These are phyloP conservation scores for Cosmopolites sordidus DNA, from an alignment of 2,888 invertebrate species.

Conservation along the genomic window DNA sequence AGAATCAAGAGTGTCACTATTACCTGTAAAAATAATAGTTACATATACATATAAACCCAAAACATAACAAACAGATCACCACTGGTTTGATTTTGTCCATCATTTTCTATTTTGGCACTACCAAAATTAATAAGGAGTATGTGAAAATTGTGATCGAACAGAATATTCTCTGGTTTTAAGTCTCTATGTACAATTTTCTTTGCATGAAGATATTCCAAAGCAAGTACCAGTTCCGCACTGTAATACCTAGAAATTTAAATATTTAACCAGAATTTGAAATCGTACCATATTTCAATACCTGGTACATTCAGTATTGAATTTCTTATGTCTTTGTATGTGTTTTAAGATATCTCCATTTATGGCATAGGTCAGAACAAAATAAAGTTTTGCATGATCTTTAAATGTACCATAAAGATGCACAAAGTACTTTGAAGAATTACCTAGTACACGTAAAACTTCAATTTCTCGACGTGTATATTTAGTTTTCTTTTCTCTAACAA, in stretches of 20 bases:
- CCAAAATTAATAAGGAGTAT: too few species aligned
- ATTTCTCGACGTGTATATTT: constrained; percentile 92
- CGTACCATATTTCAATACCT: too few species aligned
- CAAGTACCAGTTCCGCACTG: constrained; percentile 87
- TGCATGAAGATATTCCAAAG: constrained; percentile 86
- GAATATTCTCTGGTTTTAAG: too few species aligned
- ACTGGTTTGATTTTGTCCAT: too few species aligned
- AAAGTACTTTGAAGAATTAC: constrained; percentile 69
- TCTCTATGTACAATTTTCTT: constrained; percentile 86
- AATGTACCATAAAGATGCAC: constrained; percentile 94
- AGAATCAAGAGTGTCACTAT: too few species aligned
- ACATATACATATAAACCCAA: too few species aligned
- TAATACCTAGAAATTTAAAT: constrained; percentile 78
- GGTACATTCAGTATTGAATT: constrained; percentile 84
- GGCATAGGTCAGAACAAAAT: constrained; percentile 93
- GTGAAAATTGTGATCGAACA: too few species aligned
- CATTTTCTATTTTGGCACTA: too few species aligned
- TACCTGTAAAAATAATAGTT: too few species aligned
- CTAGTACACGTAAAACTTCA: constrained; percentile 84
- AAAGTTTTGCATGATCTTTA: constrained; percentile 87
- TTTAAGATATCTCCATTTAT: constrained; percentile 91
- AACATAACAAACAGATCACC: too few species aligned
- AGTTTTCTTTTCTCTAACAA: constrained; percentile 87
- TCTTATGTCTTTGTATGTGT: constrained; percentile 85
- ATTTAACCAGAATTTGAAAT: too few species aligned